Base-by-base conservation (phyloP, 2,888 invertebrate genomes). In the Ophonus ardosiacus region DNA sequence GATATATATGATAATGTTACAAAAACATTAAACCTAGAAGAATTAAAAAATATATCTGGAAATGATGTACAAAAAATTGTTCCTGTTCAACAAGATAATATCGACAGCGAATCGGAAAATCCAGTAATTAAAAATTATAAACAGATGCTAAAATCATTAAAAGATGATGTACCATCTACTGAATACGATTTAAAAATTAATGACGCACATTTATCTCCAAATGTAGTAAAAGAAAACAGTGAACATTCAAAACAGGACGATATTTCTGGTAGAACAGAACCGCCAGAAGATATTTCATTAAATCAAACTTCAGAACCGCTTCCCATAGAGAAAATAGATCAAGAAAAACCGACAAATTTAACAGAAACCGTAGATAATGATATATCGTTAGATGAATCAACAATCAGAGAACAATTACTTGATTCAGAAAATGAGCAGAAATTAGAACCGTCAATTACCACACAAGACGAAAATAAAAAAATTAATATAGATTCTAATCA, bases 91-190 rank as follows among this genome's bases (percentile, higher is more conserved):
- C 63, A 63, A 18, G 80, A 74, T 15, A 40, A 74, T 43, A 8
- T 38, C 10, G 68, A 82, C 13, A 82, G 57, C 56, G 71, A 65
- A 43, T 43, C 56, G 17, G 82, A 82, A 10, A 82, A 56, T 71
- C 71, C 82, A 31, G 63, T 68, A 31, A 82, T 82, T 57, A 57
- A 71, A 68, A 68, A 81, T 15, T 81, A 68, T 24, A 81, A 81
- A 81, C 43, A 81, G 18, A 43, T 81, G 65, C 18, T 56, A 10
- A 68, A 56, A 68, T 31, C 82, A 4, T 82, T 82, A 43, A 31
- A 65, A 7, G 82, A 65, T 13, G 82, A 82, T 24, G 4, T 57
- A 17, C 51, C 71, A 38, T 31, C 59, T 1, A 43, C 4, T n/a
- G 65, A 81, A 65, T 43, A 38, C 10, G 56, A 51, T 17, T 31